Conservation (phyloP, 2,113 vertebrate species). For the Gymnogyps californianus region DNA sequence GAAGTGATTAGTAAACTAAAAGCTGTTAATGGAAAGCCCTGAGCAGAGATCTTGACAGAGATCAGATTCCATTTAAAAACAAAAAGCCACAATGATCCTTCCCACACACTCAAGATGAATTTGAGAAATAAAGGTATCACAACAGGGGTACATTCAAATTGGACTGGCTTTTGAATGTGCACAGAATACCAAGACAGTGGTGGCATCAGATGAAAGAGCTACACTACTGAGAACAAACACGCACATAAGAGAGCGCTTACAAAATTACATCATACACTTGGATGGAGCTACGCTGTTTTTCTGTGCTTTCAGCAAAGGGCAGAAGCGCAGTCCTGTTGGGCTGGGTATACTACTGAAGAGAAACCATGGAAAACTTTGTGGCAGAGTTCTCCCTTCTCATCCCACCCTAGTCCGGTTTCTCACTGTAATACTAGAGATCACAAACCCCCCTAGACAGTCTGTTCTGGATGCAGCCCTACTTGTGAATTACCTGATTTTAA, state of each 20-base stretch:
- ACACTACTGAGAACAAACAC: slow-evolving; percentile 6
- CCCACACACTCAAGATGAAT: slow-evolving; percentile 12
- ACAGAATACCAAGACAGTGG: background rate
- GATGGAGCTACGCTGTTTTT: background rate
- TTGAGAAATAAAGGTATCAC: slow-evolving; percentile 30
- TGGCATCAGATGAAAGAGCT: background rate
- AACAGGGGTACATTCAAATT: slow-evolving; percentile 25
- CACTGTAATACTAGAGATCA: background rate
- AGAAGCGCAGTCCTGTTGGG: background rate
- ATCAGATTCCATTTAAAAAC: slow-evolving; percentile 29
- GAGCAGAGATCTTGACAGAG: slow-evolving; percentile 1
- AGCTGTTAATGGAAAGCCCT: slow-evolving; percentile 4
- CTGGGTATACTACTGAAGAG: background rate
- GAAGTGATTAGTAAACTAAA: slow-evolving; percentile 3
- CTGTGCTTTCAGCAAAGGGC: background rate
- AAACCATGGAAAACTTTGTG: background rate
- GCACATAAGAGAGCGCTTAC: background rate
- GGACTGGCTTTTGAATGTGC: background rate
- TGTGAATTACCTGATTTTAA: background rate
- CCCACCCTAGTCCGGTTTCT: background rate
- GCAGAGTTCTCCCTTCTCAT: background rate
- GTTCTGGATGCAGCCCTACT: background rate
- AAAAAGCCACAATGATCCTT: background rate
- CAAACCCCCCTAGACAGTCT: background rate
- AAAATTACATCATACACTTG: background rate